These are phyloP conservation scores for Platygyra sinensis DNA, from an alignment of 64 coral and sea anemone genomes.

Conservation along the genomic window DNA sequence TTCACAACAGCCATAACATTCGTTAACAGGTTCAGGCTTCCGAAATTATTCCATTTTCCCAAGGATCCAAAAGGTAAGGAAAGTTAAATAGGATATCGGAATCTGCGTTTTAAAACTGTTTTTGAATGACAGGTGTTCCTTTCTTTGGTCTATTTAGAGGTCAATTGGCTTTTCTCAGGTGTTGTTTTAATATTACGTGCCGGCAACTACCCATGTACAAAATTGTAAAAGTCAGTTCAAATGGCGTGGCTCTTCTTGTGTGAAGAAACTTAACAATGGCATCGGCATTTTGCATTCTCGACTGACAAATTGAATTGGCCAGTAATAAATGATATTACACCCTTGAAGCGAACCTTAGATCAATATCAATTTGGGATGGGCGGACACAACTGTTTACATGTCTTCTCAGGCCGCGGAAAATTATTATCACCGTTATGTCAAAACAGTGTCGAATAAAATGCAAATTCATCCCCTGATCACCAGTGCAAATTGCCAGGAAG, in stretches of 20 bases:
- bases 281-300: background rate
- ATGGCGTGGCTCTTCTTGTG: background rate
- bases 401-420: no score
- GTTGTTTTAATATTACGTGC: background rate
- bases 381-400: no score
- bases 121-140: conserved; percentile 13
- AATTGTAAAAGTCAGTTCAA: background rate
- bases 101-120: background rate
- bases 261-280: background rate
- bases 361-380: no score
- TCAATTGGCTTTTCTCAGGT: background rate
- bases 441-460: no score
- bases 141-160: background rate
- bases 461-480: no score
- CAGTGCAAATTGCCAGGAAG: no score
- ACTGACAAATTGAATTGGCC: no score
- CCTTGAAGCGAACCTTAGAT: no score
- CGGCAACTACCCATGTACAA: background rate
- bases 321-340: no score
- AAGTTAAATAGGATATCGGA: background rate
- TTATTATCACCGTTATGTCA: no score
- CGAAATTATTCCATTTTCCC: background rate
- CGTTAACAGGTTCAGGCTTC: no score
- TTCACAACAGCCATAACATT: background rate
- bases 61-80: background rate